Percentiles rank a stretch among this genome's conserved stretches.
Conservation (phyloP, 2,113 vertebrate species). For the Mystacornis crossleyi region DNA sequence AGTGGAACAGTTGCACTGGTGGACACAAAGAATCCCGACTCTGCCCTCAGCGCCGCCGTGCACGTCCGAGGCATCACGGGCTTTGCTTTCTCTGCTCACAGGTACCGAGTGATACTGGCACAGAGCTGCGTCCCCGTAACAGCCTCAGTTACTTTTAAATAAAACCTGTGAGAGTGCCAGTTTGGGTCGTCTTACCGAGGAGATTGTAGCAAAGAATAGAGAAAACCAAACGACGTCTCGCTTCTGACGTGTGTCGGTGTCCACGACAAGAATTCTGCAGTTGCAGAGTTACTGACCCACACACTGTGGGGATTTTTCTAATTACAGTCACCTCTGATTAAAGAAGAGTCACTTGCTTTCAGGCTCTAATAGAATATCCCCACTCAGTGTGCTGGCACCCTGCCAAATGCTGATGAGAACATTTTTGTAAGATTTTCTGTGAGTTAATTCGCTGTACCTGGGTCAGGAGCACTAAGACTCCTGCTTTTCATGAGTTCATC, state of each 20-base stretch:
- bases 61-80: slow-evolving; percentile 82
- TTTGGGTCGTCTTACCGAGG: not conserved
- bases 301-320: not conserved
- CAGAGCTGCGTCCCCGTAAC: not conserved
- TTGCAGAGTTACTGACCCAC: not conserved
- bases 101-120: slow-evolving; percentile 66
- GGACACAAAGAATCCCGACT: slow-evolving; percentile 80
- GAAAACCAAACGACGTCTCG: accelerated
- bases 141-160: not conserved
- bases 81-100: slow-evolving; percentile 88
- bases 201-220: not conserved
- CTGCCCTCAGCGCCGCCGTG: slow-evolving; percentile 63
- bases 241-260: not conserved
- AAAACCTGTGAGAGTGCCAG: accelerated
- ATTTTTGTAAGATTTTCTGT: not conserved
- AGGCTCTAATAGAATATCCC: not conserved
- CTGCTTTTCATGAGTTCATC: not conserved
- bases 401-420: not conserved
- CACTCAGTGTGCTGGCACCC: not conserved
- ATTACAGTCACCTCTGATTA: not conserved
- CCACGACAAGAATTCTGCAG: not conserved
- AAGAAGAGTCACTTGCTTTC: not conserved
- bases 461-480: not conserved
- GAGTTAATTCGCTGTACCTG: not conserved
- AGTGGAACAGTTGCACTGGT: slow-evolving; percentile 84